A percentile compares a stretch with the other conserved stretches of the same genome.
phyloP scores from a whole-genome alignment of 2,113 vertebrate genomes.

The Cololabis saira region DNA sequence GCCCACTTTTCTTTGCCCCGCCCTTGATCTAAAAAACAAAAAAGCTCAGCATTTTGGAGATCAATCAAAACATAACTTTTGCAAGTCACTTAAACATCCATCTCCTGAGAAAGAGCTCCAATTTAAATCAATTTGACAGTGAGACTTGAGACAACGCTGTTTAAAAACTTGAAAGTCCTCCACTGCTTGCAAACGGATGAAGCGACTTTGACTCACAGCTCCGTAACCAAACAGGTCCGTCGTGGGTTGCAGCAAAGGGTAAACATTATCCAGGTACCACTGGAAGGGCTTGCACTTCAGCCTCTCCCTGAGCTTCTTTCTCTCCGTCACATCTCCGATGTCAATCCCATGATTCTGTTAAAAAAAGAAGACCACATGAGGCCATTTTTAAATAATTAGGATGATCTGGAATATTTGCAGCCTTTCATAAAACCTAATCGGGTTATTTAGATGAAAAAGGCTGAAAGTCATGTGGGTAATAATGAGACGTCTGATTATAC shows the following conservation, averaged over 20 bases:
- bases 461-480: neutral
- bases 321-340: slow-evolving; percentile 91
- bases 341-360: slow-evolving; percentile 91
- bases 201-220: slow-evolving; percentile 57
- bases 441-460: neutral
- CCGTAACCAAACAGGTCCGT: slow-evolving; percentile 60
- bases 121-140: no score
- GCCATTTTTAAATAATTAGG: neutral
- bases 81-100: no score
- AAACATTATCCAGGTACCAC: slow-evolving; percentile 95
- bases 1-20: no score
- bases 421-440: neutral
- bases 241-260: slow-evolving; percentile 81
- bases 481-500: slow-evolving; percentile 35
- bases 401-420: neutral
- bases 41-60: no score
- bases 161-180: no score
- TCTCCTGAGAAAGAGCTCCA: no score
- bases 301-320: slow-evolving; percentile 87
- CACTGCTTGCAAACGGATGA: neutral
- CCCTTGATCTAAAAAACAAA: no score
- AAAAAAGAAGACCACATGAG: slow-evolving; percentile 1
- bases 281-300: slow-evolving; percentile 94
- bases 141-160: no score
- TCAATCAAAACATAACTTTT: no score